Conservation (phyloP, 2,888 invertebrate species). For the Caenorhabditis becei region DNA sequence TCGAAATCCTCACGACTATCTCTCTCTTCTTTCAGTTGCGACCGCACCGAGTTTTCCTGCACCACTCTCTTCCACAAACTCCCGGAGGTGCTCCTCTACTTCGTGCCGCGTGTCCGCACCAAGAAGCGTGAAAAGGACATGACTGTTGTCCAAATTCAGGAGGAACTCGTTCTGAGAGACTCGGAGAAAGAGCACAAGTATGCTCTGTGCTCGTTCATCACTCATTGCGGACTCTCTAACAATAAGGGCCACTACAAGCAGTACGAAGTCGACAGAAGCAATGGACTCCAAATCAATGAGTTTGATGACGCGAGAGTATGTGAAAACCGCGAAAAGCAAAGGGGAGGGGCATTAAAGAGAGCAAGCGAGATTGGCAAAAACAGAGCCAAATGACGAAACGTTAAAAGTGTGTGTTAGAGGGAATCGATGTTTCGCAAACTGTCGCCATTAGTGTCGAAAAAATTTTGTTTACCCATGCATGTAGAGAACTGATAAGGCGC, state of each 20-base stretch:
- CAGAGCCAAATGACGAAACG: no score
- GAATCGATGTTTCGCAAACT: no score
- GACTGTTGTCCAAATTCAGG: slow-evolving; percentile 19
- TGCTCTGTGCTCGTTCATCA: slow-evolving; percentile 16
- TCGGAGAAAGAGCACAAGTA: slow-evolving; percentile 4
- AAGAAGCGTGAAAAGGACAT: slow-evolving; percentile 21
- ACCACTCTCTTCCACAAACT: slow-evolving; percentile 7
- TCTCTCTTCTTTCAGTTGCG: neutral
- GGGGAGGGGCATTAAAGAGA: neutral
- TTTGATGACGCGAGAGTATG: slow-evolving; percentile 31
- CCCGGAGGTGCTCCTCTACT: slow-evolving; percentile 38
- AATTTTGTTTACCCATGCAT: no score
- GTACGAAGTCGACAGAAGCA: slow-evolving; percentile 24
- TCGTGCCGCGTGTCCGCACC: slow-evolving; percentile 31
- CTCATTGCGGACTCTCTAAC: slow-evolving; percentile 1
- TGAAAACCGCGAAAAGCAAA: no score
- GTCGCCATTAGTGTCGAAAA: no score
- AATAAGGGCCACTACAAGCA: slow-evolving; percentile 33
- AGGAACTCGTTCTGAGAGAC: neutral
- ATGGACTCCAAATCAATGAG: slow-evolving; percentile 15
- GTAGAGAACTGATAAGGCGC: no score
- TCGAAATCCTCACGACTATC: neutral
- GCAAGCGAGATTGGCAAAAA: neutral
- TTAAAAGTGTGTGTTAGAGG: no score
- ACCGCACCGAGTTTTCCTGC: neutral